Base-by-base conservation (phyloP, 2,888 invertebrate species). In the Cephus nigrinus region DNA sequence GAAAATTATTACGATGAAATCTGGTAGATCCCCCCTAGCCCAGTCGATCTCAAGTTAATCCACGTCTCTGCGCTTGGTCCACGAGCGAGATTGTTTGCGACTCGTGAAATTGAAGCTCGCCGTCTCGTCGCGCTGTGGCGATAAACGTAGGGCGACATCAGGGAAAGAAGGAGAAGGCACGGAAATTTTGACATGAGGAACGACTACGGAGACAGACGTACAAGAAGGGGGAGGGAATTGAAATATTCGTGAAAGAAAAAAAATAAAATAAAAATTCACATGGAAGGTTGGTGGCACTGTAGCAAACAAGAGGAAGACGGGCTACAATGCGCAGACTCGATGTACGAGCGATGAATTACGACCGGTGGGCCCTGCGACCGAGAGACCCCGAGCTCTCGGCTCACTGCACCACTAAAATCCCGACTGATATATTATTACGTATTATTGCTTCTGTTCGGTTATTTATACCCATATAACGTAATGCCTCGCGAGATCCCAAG, bases 361-460 rank as follows among this genome's bases (percentile, higher is more conserved):
- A 91, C 90, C 91, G 76, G 78, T 90, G 91, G 91, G 91, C 89
- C 90, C 82, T 80, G 83, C 88, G 88, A 86, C 85, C 87, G 75
- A 75, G 33, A 36, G n/a, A 30, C n/a, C 55, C 34, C 71, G 69
- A 30, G n/a, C 73, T 23, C 15, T n/a, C 9, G 55, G 55, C 55
- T 86, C 85, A 88, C 88, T 88, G 86, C 91, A 87, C 88, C 87
- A 91, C 91, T 91, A 90, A 91, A 91, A 91, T 91, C 91, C 91
- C 90, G 90, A 88, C 91, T 91, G 91, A 91, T 91, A 91, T 91
- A 91, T 91, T 91, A 91, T 91, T 91, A 91, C 91, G 91, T 91
- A 91, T 91, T 90, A 91, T 91, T 91, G 91, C 90, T 89, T 88
- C 89, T 86, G 88, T 90, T 90, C 90, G 90, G 91, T 91, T 91